Conservation (phyloP, 2,113 vertebrate species). For the Sarotherodon lohbergeri region DNA sequence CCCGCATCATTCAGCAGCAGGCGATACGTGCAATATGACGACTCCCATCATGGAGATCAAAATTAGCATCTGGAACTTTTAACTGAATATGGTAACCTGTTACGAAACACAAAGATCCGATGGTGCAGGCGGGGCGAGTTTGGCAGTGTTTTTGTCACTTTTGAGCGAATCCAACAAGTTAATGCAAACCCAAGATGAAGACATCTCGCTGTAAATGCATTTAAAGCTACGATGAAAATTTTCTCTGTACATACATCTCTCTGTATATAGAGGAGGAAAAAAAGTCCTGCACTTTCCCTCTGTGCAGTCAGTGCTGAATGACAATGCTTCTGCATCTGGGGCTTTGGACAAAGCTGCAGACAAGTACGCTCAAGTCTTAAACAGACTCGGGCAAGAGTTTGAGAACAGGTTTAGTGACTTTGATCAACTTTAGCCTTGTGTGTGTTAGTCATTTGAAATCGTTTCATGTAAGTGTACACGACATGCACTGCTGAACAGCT, state of each 20-base stretch:
- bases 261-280: slow-evolving; percentile 1
- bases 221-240: slow-evolving; percentile 35
- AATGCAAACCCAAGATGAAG: not conserved
- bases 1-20: not conserved
- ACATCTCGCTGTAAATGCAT: slow-evolving; percentile 6
- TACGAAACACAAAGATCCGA: not conserved
- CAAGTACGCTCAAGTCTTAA: slow-evolving; percentile 7
- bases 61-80: not conserved
- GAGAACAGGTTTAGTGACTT: not conserved
- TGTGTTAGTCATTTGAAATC: not conserved
- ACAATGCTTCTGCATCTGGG: slow-evolving; percentile 16
- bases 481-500: not conserved
- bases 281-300: slow-evolving; percentile 37
- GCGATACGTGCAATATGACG: not conserved
- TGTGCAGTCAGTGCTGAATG: not conserved
- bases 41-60: slow-evolving; percentile 24
- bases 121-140: not conserved
- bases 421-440: not conserved
- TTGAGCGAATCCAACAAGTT: not conserved
- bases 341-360: not conserved
- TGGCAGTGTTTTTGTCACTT: not conserved
- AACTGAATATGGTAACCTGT: not conserved
- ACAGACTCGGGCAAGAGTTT: not conserved
- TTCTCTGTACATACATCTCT: not conserved
- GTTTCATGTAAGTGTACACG: not conserved